These are phyloP conservation scores for Pecten maximus DNA, from an alignment of 2,888 invertebrate genomes.

Conservation along the genomic window DNA sequence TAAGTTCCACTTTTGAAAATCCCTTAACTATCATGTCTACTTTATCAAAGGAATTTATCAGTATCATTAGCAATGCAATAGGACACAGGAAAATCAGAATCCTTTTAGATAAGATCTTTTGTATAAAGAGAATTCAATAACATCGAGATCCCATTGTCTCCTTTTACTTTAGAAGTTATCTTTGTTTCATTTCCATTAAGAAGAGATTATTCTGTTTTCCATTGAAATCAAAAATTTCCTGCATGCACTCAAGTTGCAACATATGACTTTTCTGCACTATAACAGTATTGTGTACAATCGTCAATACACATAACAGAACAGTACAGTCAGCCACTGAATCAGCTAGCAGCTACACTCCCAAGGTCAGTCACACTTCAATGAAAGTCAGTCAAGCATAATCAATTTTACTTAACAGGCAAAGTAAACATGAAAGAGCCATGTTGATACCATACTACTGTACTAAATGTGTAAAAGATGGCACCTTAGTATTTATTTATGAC, in stretches of 20 bases:
- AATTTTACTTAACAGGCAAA: neutral
- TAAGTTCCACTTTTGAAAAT: too few species aligned
- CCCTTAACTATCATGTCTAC: neutral
- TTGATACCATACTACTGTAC: too few species aligned
- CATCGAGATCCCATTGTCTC: neutral
- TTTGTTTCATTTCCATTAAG: neutral
- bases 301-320: too few species aligned
- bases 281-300: too few species aligned
- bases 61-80: neutral
- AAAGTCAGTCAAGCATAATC: neutral
- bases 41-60: neutral
- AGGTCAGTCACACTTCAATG: slow-evolving; percentile 14
- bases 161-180: neutral
- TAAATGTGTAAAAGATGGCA: too few species aligned
- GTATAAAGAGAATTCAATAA: neutral
- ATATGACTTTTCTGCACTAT: too few species aligned
- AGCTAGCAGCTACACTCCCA: neutral
- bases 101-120: neutral
- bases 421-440: neutral
- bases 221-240: too few species aligned
- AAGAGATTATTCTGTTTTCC: neutral
- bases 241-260: too few species aligned
- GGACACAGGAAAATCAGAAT: neutral
- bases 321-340: neutral
- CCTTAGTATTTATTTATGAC: too few species aligned